A percentile compares a stretch with the other conserved stretches of the same genome.
Conservation (phyloP, 2,888 invertebrate species). For the Drosophila conformis region DNA sequence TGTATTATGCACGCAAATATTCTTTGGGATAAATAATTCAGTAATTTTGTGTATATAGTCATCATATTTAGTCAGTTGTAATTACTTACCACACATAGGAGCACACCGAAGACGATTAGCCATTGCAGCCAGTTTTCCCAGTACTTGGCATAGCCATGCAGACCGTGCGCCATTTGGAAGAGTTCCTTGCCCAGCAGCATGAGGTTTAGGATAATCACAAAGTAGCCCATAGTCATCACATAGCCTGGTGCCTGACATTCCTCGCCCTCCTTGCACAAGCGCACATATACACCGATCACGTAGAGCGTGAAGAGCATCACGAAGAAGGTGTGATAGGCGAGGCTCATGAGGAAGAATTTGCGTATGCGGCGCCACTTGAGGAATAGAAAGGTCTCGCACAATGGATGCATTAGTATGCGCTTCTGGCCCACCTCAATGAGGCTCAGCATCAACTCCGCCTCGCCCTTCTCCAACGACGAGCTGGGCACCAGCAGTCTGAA, state of each 20-base stretch:
- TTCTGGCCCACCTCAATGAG: conserved; percentile 93
- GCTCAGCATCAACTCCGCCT: conserved; percentile 89
- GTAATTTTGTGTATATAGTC: background rate
- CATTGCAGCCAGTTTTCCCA: conserved; percentile 95
- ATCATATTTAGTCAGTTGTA: background rate
- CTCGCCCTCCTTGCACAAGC: conserved; percentile 75
- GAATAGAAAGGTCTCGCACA: conserved; percentile 93
- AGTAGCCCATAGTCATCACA: conserved; percentile 86
- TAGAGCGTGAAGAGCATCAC: conserved; percentile 91
- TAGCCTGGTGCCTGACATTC: conserved; percentile 78
- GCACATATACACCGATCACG: conserved; percentile 87
- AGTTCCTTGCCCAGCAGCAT: conserved; percentile 90
- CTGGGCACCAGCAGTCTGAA: conserved; percentile 87
- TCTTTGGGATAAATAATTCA: background rate
- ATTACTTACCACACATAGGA: conserved; percentile 87
- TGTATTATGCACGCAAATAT: background rate
- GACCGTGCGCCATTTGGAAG: conserved; percentile 88
- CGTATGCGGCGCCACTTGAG: conserved; percentile 93
- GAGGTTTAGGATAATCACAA: conserved; percentile 88
- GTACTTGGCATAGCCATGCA: conserved; percentile 90
- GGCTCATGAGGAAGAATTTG: conserved; percentile 92
- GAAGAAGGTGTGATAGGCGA: conserved; percentile 91
- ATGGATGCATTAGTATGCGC: conserved; percentile 92
- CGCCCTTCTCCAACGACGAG: conserved; percentile 86
- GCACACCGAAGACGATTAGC: conserved; percentile 90